Percentiles rank a stretch among this genome's conserved stretches.
phyloP scores from a whole-genome alignment of 2,113 vertebrate genomes.

The Alaudala cheleensis region DNA sequence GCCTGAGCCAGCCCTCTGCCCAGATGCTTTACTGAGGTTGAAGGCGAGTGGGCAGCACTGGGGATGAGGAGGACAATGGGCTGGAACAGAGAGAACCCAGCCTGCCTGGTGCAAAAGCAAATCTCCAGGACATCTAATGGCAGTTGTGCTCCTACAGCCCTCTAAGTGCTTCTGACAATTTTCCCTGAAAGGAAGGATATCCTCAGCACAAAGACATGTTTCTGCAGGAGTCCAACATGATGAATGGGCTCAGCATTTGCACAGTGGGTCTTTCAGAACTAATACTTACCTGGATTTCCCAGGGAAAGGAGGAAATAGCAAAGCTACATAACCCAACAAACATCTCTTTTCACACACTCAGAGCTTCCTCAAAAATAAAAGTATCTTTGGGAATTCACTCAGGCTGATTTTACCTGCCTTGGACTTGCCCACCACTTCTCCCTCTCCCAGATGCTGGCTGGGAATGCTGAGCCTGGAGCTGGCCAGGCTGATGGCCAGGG shows the following conservation, averaged over 20 bases:
- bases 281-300: conserved; percentile 1
- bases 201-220: background rate
- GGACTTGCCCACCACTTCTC: background rate
- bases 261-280: background rate
- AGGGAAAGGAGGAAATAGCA: background rate
- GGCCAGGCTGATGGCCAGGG: background rate
- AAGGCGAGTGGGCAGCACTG: background rate
- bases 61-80: background rate
- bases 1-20: background rate
- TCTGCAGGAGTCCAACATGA: background rate
- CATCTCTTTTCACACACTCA: background rate
- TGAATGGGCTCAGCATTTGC: background rate
- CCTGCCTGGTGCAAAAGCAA: background rate
- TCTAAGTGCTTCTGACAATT: background rate
- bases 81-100: background rate
- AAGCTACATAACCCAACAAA: background rate
- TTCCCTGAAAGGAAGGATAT: background rate
- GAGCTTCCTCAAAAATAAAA: background rate
- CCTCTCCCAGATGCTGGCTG: background rate
- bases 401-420: background rate
- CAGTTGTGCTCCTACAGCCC: background rate
- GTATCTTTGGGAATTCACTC: background rate
- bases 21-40: background rate
- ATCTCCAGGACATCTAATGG: background rate
- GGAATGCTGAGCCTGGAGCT: background rate